A percentile compares a stretch with the other conserved stretches of the same genome.
Evolutionary conservation across 2,113 vertebrate species (phyloP).

Genomic region (Aptenodytes patagonicus): DNA sequence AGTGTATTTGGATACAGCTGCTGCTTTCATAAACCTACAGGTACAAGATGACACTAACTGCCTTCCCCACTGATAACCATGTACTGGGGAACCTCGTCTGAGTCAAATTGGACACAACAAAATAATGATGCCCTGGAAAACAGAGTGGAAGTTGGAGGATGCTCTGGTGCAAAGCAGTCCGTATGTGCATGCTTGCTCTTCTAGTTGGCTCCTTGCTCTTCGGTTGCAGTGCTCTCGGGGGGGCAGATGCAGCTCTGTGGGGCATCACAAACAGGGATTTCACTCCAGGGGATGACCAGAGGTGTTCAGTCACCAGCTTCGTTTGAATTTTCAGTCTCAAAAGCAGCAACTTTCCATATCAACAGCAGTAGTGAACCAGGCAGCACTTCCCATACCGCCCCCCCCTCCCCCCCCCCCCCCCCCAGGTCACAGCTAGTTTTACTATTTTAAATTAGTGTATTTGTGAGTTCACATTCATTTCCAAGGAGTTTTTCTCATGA

Average conservation of each 20-base stretch:
- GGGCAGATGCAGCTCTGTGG: neutral
- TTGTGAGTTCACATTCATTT: neutral
- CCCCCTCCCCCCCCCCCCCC: too few species aligned
- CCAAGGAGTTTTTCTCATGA: neutral
- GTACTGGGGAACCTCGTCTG: neutral
- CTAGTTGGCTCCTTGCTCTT: neutral
- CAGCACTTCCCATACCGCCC: neutral
- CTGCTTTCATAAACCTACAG: neutral
- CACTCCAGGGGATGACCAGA: neutral
- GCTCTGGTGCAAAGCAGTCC: neutral
- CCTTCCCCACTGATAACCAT: neutral
- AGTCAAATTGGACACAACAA: neutral
- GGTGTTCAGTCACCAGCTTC: neutral
- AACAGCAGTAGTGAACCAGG: neutral
- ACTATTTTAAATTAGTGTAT: neutral
- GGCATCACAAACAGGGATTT: neutral
- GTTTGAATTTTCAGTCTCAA: neutral
- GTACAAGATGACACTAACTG: neutral
- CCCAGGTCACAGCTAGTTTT: neutral
- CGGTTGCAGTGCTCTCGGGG: accelerated
- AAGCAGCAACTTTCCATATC: neutral
- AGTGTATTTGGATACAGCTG: neutral
- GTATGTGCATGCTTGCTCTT: neutral
- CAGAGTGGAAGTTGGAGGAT: neutral
- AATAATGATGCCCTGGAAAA: neutral